Base-by-base conservation (phyloP, 1,140 invertebrate species). In the Pseudomyrmex concolor region DNA sequence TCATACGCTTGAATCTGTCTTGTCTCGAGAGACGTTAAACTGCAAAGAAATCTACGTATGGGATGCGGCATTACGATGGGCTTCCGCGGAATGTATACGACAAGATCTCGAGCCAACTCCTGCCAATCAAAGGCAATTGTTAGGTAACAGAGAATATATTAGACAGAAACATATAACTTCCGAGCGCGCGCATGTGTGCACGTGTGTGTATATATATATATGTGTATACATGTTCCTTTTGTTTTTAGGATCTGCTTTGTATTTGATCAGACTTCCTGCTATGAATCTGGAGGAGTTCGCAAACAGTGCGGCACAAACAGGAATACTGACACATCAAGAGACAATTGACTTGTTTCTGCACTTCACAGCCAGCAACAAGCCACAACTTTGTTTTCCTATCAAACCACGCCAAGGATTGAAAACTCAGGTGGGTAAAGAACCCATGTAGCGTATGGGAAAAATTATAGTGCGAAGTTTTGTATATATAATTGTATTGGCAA, bases 271-370 rank as follows among this genome's bases (percentile, higher is more conserved):
- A 86, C 97, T 99, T 86, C 97, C 98, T 8, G 97, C 97, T 9
- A 98, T 98, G 98, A 96, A 96, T 54, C 94, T 98, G 80, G 97
- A 98, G 88, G 98, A 99, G 92, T 98, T 98, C 93, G 98, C 98
- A 2, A 98, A 99, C 90, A 97, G 97, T 85, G 97, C 97, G 13
- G 98, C 97, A 19, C 97, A 98, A 94, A 96, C 97, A 55, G 97
- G 97, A 45, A 97, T 99, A 84, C 94, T 98, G 22, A 98, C 97
- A 1, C 96, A 97, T 86, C 96, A 98, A 94, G 98, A 99, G 93
- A 98, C 97, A 7, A 98, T 98, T 72, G 97, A 98, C 92, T 97
- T 98, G 93, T 99, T 99, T 95, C 95, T 98, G 78, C 96, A 98
- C 92, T 98, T 97, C 85, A 97, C 97, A 66, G 97, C 97, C 25